Evolutionary conservation across 2,888 invertebrate species (phyloP).

Genomic region (Eulithis testata): DNA sequence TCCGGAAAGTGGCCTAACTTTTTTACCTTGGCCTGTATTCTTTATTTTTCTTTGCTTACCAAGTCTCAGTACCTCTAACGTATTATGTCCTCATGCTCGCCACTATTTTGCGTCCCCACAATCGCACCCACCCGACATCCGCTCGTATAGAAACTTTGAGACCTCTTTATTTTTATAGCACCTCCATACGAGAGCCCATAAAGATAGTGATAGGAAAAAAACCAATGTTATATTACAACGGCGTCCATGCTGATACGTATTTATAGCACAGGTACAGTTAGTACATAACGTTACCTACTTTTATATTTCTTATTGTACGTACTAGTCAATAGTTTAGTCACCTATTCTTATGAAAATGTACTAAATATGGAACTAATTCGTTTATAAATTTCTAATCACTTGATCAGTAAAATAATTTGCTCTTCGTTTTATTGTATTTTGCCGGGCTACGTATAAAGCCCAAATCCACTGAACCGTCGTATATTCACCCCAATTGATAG

Average conservation of each 20-base stretch:
- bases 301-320: background rate
- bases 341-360: background rate
- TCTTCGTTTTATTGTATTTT: background rate
- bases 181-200: slow-evolving; percentile 17
- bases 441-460: background rate
- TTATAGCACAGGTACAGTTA: background rate
- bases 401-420: background rate
- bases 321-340: background rate
- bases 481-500: slow-evolving; percentile 48
- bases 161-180: slow-evolving; percentile 20
- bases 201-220: slow-evolving; percentile 29
- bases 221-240: slow-evolving; percentile 13
- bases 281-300: background rate
- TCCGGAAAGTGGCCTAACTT: slow-evolving; percentile 7
- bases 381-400: too few relatives aligned
- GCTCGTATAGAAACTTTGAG: slow-evolving; percentile 16
- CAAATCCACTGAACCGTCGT: background rate
- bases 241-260: background rate
- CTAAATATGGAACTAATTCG: too few relatives aligned
- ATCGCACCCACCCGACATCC: slow-evolving; percentile 7
- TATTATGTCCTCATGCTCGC: background rate
- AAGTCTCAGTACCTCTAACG: background rate
- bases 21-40: slow-evolving; percentile 13
- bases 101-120: slow-evolving; percentile 4
- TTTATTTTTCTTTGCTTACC: background rate